Base-by-base conservation (phyloP, 2,113 vertebrate genomes). In the Helogale parvula region DNA sequence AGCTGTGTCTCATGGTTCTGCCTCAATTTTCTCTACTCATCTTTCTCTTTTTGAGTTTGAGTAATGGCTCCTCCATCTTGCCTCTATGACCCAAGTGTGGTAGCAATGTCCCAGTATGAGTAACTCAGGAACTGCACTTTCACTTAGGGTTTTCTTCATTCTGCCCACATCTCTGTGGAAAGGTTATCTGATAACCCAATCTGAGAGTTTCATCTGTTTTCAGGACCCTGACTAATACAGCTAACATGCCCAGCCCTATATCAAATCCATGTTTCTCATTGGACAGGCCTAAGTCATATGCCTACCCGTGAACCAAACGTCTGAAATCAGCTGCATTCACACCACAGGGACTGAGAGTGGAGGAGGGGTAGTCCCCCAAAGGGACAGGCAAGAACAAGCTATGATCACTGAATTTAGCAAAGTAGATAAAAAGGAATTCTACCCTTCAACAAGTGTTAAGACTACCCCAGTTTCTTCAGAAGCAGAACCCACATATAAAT, bases 331-430 rank as follows among this genome's bases (percentile, higher is more conserved):
- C 38, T 94, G 57, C 85, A 82, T 63, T 52, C 7, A 88, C 94
- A 80, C 71, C 60, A 86, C 25, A 86, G 25, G 19, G 41, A 88
- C 31, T 82, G 74, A 85, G 54, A 69, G n/a, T 76, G 14, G 38
- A 93, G 27, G n/a, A 82, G 25, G 31, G 33, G 13, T 38, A 27
- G 77, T 71, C 7, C 1, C 29, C 19, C 45, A 74, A 82, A 91
- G 21, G 60, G 19, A 94, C 6, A 90, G 57, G 79, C 10, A 86
- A 63, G 97, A 88, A 57, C 65, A 88, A 50, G 35, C 68, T 82
- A 35, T 89, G 23, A 5, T 57, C 57, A 94, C 29, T 68, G 79
- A 92, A 57, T 54, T 96, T 92, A 93, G 41, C 82, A 98, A 98
- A 97, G 90, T 45, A 81, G 90, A 71, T 45, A 88, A 96, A 38